Base-by-base conservation (phyloP, 1,140 invertebrate species). In the Drosophila ohnishii region DNA sequence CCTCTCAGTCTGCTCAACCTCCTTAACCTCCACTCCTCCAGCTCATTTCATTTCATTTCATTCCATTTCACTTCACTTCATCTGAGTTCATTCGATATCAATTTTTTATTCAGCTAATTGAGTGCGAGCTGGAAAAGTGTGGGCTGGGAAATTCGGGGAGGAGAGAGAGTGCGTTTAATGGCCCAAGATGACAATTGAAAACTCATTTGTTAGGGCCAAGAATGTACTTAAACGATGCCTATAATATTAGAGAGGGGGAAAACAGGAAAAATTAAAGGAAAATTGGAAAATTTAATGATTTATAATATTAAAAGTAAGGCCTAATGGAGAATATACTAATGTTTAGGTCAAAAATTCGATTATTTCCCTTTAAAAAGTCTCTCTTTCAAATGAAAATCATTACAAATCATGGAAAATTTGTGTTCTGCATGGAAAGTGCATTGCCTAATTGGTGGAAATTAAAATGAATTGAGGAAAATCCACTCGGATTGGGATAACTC, bases 41-140 rank as follows among this genome's bases (percentile, higher is more conserved):
- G 45, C 61, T 70, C 57, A 53, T 48, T 45, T 16, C 25, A 34
- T 35, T 42, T 19, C 53, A 25, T 67, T 51, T 25, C 55, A 39
- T 45, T 45, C 39, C 13, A 11, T 39, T 57, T 19, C 55, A 28
- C 64, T 53, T 25, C 55, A 39, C 35, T 60, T 60, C 47, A 37
- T 55, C 40, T 6, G 22, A 45, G 59, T 40, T 65, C 50, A 59
- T 80, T 59, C 63, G 30, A 37, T 22, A 45, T 34, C 30, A 10
- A n/a, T 66, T 56, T 58, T 51, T 57, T 57, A 28, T 65, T 40
- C 48, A 61, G 70, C 70, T 78, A 82, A 82, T 82, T 78, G 79
- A 78, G 75, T 78, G 74, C 59, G 44, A 74, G 62, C 50, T 44
- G 62, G 44, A 22, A 53, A 61, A 28, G 25, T 44, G 55, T 44